A percentile compares a stretch with the other conserved stretches of the same genome.
Conservation (phyloP, 2,113 vertebrate species). For the Megaceryle maxima region DNA sequence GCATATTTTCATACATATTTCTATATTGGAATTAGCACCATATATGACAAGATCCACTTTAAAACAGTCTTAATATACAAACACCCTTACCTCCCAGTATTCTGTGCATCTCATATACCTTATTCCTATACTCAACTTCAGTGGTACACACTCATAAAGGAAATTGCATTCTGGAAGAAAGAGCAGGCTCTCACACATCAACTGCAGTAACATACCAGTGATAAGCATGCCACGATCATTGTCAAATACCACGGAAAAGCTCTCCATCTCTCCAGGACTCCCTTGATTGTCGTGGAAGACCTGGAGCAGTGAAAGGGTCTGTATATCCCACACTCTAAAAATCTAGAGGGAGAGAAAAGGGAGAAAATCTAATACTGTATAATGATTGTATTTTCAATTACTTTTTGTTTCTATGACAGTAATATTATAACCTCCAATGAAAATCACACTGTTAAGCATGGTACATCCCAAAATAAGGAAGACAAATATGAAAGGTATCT, state of each 20-base stretch:
- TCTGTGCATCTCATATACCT: background rate
- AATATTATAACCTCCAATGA: background rate
- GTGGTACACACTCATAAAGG: background rate
- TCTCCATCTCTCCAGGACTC: slow-evolving; percentile 63
- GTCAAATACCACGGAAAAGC: slow-evolving; percentile 72
- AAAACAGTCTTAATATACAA: background rate
- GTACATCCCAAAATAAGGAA: background rate
- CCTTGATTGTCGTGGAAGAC: slow-evolving; percentile 69
- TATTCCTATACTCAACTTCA: background rate
- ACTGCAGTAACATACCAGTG: slow-evolving; percentile 35
- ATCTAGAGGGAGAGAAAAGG: slow-evolving; percentile 30
- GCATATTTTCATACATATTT: background rate
- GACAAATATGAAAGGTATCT: background rate
- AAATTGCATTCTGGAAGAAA: background rate
- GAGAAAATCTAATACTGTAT: background rate
- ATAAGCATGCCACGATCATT: slow-evolving; percentile 53
- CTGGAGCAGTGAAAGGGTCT: slow-evolving; percentile 72
- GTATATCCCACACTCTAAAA: slow-evolving; percentile 75
- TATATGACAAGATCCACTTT: background rate
- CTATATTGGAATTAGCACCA: background rate
- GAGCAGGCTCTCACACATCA: background rate
- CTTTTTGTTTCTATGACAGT: background rate
- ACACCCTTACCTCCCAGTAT: background rate
- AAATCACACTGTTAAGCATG: background rate
- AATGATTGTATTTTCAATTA: background rate